Base-by-base conservation (phyloP, 2,888 invertebrate genomes). In the Pyrgus malvae region DNA sequence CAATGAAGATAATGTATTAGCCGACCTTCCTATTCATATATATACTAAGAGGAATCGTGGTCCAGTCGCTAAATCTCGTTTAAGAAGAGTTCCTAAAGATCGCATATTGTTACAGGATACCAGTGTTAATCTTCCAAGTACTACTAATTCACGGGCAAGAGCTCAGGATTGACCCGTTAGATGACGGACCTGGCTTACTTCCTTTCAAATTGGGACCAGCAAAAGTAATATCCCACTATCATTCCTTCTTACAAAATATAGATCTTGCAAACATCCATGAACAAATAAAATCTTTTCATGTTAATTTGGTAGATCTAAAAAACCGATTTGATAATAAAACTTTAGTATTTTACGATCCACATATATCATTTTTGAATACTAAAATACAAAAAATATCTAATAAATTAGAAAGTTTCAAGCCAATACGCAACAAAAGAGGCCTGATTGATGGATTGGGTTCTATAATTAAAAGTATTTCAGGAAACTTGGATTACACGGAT, bases 1-100 rank as follows among this genome's bases (percentile, higher is more conserved):
- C 9, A 23, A 11, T 9, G 3, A 8, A n/a, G 41, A 41, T 12
- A 25, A 9, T 1, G 41, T 41, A 1, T 12, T 41, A 12, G 23
- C 41, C 23, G 14, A 41, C 12, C 37, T 48, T 3, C 48, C 48
- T 3, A 21, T 37, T 6, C 33, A 48, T 48, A 48, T 48, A 5
- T 48, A 48, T 23, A 41, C 41, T 7, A 23, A 23, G 6, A 23
- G 9, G 7, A 25, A 25, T 8, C 25, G 23, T 3, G 25, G 41
- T 14, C 41, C 41, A 12, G 25, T 41, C 12, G 41, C 41, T 14
- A 41, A 41, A n/a, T 19, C 41, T 9, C 19, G 41, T 2, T 12
- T 41, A 5, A 41, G 25, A 25, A 25, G 41, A 41, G 25, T 19
- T 8, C 41, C 41, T 41, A 41, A 41, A 19, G 12, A 25, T 11